phyloP scores from a whole-genome alignment of 2,888 invertebrate genomes.

The Tortrix viridana region DNA sequence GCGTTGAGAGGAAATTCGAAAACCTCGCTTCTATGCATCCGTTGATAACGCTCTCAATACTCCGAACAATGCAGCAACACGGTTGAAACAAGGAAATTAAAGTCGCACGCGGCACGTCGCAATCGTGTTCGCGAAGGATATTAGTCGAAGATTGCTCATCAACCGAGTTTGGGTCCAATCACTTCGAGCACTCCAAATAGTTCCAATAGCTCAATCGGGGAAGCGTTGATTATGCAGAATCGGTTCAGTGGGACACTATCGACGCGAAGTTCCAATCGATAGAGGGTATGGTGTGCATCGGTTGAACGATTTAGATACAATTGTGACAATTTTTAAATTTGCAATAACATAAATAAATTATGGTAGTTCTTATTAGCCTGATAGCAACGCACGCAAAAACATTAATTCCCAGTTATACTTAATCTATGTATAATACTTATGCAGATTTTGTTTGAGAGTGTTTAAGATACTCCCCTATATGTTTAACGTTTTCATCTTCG shows the following conservation, averaged over 20 bases:
- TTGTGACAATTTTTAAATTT: too few species aligned
- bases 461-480: background rate
- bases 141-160: constrained; percentile 83
- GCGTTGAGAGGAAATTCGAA: too few species aligned
- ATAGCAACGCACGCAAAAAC: too few species aligned
- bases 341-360: too few species aligned
- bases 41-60: background rate
- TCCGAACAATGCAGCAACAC: constrained; percentile 9
- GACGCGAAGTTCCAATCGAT: constrained; percentile 51
- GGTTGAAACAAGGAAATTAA: constrained; percentile 69
- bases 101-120: constrained; percentile 71
- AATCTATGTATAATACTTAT: too few species aligned
- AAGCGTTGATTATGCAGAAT: constrained; percentile 78
- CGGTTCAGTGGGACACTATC: constrained; percentile 75
- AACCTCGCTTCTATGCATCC: background rate
- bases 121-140: constrained; percentile 81
- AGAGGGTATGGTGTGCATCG: constrained; percentile 4
- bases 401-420: too few species aligned
- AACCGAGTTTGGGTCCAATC: constrained; percentile 73
- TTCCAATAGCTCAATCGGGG: constrained; percentile 56
- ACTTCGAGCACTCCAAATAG: constrained; percentile 72
- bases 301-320: background rate
- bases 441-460: too few species aligned
- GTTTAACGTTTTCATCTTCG: background rate
- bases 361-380: too few species aligned